phyloP scores from a whole-genome alignment of 1,140 invertebrate genomes.

The Zaprionus camerounensis region DNA sequence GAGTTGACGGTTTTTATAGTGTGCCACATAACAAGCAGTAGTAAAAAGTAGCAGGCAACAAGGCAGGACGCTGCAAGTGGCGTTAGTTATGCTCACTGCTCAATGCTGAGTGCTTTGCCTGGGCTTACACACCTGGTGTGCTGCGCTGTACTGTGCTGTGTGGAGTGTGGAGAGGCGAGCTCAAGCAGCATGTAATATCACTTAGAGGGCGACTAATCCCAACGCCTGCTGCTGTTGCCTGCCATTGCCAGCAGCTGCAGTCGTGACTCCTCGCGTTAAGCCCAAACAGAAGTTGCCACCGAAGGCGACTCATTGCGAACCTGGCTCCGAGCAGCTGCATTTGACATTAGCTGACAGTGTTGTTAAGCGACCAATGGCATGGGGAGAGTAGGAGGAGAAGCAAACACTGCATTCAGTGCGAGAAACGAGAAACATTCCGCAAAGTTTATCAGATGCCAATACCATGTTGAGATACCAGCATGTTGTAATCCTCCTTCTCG shows the following conservation, averaged over 20 bases:
- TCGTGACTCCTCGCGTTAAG: slow-evolving; percentile 36
- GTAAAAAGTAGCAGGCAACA: slow-evolving; percentile 10
- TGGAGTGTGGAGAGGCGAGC: slow-evolving; percentile 11
- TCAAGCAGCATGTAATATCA: slow-evolving; percentile 68
- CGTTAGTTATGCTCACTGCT: slow-evolving; percentile 1
- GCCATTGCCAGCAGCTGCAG: slow-evolving; percentile 29
- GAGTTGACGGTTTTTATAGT: background rate
- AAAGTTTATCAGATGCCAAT: slow-evolving; percentile 18
- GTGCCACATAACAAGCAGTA: slow-evolving; percentile 20
- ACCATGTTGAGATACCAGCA: slow-evolving; percentile 19
- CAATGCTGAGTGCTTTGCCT: slow-evolving; percentile 8
- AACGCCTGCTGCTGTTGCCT: slow-evolving; percentile 27
- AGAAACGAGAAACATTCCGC: slow-evolving; percentile 26
- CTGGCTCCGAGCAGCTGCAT: slow-evolving; percentile 28
- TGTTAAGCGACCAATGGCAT: background rate
- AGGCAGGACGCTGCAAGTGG: slow-evolving; percentile 4
- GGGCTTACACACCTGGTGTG: slow-evolving; percentile 7
- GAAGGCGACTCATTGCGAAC: background rate
- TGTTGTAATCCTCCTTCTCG: slow-evolving; percentile 10
- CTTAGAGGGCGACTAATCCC: slow-evolving; percentile 66
- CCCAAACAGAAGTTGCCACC: slow-evolving; percentile 11
- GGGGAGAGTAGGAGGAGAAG: background rate
- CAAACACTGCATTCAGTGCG: slow-evolving; percentile 11
- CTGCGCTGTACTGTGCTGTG: slow-evolving; percentile 7
- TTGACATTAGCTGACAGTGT: slow-evolving; percentile 52